Evolutionary conservation across 2,888 invertebrate species (phyloP).

Genomic region (Hipparchia semele): DNA sequence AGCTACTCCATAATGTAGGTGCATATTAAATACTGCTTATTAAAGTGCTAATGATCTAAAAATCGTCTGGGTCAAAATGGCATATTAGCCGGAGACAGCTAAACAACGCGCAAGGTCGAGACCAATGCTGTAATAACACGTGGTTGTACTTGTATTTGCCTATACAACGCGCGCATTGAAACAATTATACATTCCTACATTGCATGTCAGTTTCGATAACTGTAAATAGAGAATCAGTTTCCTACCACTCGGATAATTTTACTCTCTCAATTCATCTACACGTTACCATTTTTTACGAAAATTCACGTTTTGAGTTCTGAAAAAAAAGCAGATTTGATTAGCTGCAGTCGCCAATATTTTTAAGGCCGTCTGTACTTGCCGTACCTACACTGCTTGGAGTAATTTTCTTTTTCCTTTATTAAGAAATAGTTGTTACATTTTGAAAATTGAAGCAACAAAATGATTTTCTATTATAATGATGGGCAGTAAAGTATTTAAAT

Average conservation of each 20-base stretch:
- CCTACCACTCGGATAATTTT: too few relatives aligned
- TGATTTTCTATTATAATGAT: neutral
- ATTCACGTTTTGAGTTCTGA: too few relatives aligned
- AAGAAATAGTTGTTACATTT: too few relatives aligned
- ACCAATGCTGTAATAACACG: slow-evolving; percentile 7
- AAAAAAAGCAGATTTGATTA: too few relatives aligned
- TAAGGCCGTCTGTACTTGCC: too few relatives aligned
- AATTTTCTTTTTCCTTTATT: too few relatives aligned
- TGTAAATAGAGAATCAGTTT: too few relatives aligned
- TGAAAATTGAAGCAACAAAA: too few relatives aligned
- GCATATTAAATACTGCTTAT: slow-evolving; percentile 1
- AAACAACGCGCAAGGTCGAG: slow-evolving; percentile 24
- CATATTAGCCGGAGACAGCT: slow-evolving; percentile 21
- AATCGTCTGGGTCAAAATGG: slow-evolving; percentile 24
- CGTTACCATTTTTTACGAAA: too few relatives aligned
- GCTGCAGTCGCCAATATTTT: too few relatives aligned
- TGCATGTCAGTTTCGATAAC: neutral
- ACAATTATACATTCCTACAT: neutral
- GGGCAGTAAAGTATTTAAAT: neutral
- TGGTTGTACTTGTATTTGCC: neutral
- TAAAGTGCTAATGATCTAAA: slow-evolving; percentile 16
- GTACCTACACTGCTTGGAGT: too few relatives aligned
- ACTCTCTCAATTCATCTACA: too few relatives aligned
- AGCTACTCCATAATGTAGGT: neutral
- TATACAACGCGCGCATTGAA: neutral